Conservation (phyloP, 2,797 vertebrate genomes). For the Acanthurus tractus region DNA sequence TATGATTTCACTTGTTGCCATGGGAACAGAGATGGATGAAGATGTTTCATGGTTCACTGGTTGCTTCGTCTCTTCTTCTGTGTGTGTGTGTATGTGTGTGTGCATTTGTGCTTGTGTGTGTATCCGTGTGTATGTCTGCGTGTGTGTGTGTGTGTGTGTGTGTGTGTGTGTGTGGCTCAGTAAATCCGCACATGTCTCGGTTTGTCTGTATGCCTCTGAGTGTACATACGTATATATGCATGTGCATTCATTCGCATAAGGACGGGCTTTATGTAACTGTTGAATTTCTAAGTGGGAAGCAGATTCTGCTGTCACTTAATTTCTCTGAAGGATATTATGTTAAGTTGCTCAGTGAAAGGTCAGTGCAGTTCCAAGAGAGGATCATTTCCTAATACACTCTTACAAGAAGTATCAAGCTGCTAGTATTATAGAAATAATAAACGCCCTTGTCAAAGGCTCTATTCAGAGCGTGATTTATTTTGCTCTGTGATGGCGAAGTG, state of each 20-base stretch:
- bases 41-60: slow-evolving; percentile 85
- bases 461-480: slow-evolving; percentile 75
- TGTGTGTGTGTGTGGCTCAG: slow-evolving; percentile 44
- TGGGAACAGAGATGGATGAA: slow-evolving; percentile 89
- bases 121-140: too few relatives aligned
- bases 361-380: slow-evolving; percentile 62
- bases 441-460: slow-evolving; percentile 71
- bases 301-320: slow-evolving; percentile 57
- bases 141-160: neutral
- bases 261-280: slow-evolving; percentile 56
- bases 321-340: slow-evolving; percentile 70
- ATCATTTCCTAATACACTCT: slow-evolving; percentile 71
- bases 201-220: slow-evolving; percentile 60
- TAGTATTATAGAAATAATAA: slow-evolving; percentile 70
- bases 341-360: slow-evolving; percentile 73
- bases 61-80: slow-evolving; percentile 68
- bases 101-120: too few relatives aligned
- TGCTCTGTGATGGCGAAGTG: slow-evolving; percentile 70
- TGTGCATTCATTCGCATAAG: slow-evolving; percentile 34
- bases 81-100: slow-evolving; percentile 40
- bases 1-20: slow-evolving; percentile 87
- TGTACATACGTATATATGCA: slow-evolving; percentile 31
- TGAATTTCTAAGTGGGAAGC: slow-evolving; percentile 54
- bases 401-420: slow-evolving; percentile 69
- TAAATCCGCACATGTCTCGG: slow-evolving; percentile 52